Percentiles rank a stretch among this genome's conserved stretches.
phyloP scores from a whole-genome alignment of 2,113 vertebrate species.

The Paramormyrops kingsleyae region DNA sequence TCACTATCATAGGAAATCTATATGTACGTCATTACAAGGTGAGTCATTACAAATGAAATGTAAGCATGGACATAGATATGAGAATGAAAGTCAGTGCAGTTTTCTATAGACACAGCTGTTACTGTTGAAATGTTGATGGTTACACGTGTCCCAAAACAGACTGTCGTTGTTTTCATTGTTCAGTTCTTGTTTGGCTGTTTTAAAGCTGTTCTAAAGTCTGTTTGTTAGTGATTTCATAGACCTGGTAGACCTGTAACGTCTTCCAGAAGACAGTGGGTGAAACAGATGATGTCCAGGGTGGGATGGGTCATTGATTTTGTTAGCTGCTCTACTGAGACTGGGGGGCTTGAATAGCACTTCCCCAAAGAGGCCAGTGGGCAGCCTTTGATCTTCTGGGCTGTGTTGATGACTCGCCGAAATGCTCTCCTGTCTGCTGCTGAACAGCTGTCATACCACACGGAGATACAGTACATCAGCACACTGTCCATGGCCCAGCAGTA shows the following conservation, averaged over 20 bases:
- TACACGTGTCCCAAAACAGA: not conserved
- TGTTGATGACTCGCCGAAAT: not conserved
- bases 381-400: not conserved
- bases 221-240: not conserved
- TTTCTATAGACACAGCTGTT: not conserved
- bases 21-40: too few relatives aligned
- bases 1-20: not conserved
- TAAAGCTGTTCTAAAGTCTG: not conserved
- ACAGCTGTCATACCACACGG: not conserved
- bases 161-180: not conserved
- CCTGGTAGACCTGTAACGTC: not conserved
- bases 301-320: not conserved
- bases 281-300: not conserved
- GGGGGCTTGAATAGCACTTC: too few relatives aligned
- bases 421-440: not conserved
- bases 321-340: not conserved
- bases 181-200: not conserved
- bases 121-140: not conserved
- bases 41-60: not conserved
- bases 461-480: not conserved
- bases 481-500: too few relatives aligned
- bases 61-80: not conserved
- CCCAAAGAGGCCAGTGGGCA: not conserved
- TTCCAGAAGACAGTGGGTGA: not conserved
- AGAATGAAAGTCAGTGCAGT: not conserved